Evolutionary conservation across 92 coral and sea anemone genomes (phyloP).

Genomic region (Heteractis magnifica): DNA sequence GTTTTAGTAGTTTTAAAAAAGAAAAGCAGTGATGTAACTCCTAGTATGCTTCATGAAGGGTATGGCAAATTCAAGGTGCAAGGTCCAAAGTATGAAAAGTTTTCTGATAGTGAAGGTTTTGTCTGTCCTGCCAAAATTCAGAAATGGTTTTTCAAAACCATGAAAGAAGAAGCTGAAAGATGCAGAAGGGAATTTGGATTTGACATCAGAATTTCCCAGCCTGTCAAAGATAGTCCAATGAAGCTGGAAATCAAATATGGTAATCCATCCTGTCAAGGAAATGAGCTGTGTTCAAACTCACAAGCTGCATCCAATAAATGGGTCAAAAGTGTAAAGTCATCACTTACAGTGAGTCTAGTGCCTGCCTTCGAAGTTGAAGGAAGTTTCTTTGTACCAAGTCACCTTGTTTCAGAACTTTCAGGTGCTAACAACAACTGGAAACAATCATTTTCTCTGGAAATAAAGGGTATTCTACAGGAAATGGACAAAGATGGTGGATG

Average conservation of each 20-base stretch:
- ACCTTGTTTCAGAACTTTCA: neutral
- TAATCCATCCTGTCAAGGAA: neutral
- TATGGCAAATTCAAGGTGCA: conserved; percentile 33
- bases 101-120: conserved; percentile 28
- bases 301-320: neutral
- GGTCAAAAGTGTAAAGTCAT: neutral
- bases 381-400: conserved; percentile 13
- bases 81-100: conserved; percentile 35
- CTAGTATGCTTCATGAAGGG: conserved; percentile 18
- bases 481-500: conserved; percentile 67
- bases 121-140: conserved; percentile 50
- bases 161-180: conserved; percentile 9
- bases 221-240: conserved; percentile 1
- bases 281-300: neutral
- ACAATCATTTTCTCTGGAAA: conserved; percentile 45
- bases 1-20: conserved; percentile 46
- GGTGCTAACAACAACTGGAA: conserved; percentile 34
- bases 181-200: neutral
- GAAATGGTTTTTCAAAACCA: conserved; percentile 55
- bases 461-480: conserved; percentile 37
- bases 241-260: conserved; percentile 19
- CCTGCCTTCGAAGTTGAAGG: conserved; percentile 23
- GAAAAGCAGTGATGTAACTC: conserved; percentile 27
- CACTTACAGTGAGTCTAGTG: conserved; percentile 17
- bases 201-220: conserved; percentile 11